phyloP scores from a whole-genome alignment of 2,113 vertebrate species.

The Epinephelus lanceolatus region DNA sequence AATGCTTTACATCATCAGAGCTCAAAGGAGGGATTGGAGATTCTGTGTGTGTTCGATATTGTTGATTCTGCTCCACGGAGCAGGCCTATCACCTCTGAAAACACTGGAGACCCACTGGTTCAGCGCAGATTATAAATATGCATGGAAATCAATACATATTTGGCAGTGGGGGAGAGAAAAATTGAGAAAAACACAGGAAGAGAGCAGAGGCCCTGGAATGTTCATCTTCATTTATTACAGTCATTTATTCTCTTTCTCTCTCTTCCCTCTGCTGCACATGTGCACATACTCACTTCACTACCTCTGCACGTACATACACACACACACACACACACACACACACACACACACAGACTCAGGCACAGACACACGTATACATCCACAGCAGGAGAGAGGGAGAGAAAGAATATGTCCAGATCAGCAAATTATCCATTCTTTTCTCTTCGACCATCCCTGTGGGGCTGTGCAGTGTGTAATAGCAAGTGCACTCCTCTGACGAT shows the following conservation, averaged over 20 bases:
- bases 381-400: constrained; percentile 43
- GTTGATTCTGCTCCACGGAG: constrained; percentile 68
- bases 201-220: constrained; percentile 64
- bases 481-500: constrained; percentile 64
- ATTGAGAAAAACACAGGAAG: constrained; percentile 68
- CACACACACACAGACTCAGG: not conserved
- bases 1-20: constrained; percentile 66
- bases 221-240: constrained; percentile 82
- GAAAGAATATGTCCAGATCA: constrained; percentile 75
- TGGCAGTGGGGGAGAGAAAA: constrained; percentile 73
- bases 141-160: constrained; percentile 83
- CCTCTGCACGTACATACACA: not conserved
- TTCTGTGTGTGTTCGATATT: constrained; percentile 62
- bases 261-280: constrained; percentile 45
- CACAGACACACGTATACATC: constrained; percentile 13
- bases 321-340: constrained; percentile 2
- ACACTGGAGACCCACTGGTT: constrained; percentile 70
- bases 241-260: constrained; percentile 77
- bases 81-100: constrained; percentile 73
- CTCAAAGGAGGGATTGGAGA: constrained; percentile 59
- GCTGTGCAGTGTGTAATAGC: constrained; percentile 65
- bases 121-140: constrained; percentile 79
- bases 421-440: constrained; percentile 80
- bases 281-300: constrained; percentile 10
- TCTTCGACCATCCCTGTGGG: constrained; percentile 54